Conservation (phyloP, 1,140 invertebrate genomes). For the Drosophila sp. region DNA sequence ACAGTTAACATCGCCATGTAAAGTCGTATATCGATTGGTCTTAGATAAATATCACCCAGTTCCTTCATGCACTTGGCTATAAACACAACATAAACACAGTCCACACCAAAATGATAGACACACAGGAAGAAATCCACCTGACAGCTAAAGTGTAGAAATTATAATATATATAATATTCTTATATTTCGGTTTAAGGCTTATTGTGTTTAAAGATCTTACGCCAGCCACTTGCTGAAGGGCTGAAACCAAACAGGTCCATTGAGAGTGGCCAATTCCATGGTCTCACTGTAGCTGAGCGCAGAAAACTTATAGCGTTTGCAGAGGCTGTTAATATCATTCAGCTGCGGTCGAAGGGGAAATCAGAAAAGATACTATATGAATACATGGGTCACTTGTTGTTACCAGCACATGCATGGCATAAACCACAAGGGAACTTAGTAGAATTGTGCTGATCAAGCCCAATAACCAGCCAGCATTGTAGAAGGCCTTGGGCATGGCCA, state of each 20-base stretch:
- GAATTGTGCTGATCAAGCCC: constrained; percentile 48
- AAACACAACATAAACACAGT: constrained; percentile 61
- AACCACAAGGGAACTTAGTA: constrained; percentile 34
- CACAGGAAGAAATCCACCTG: constrained; percentile 53
- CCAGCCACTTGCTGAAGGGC: constrained; percentile 32
- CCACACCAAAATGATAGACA: constrained; percentile 59
- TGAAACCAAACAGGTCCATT: constrained; percentile 41
- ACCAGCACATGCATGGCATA: constrained; percentile 66
- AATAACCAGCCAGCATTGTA: constrained; percentile 51
- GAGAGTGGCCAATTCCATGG: constrained; percentile 48
- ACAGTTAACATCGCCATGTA: constrained; percentile 57
- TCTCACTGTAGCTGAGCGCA: constrained; percentile 46
- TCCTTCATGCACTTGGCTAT: constrained; percentile 54
- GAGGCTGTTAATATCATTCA: constrained; percentile 31
- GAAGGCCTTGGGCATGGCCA: constrained; percentile 62
- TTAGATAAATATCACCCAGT: constrained; percentile 50
- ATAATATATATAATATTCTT: not conserved
- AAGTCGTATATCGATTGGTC: constrained; percentile 49
- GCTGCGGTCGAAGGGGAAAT: constrained; percentile 18
- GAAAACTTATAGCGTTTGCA: constrained; percentile 14
- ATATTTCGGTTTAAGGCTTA: not conserved
- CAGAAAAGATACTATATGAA: not conserved
- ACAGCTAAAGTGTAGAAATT: constrained; percentile 10
- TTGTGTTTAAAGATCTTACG: constrained; percentile 45
- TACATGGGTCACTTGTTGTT: not conserved